Conservation (phyloP, 2,888 invertebrate genomes). For the Trilocha varians region DNA sequence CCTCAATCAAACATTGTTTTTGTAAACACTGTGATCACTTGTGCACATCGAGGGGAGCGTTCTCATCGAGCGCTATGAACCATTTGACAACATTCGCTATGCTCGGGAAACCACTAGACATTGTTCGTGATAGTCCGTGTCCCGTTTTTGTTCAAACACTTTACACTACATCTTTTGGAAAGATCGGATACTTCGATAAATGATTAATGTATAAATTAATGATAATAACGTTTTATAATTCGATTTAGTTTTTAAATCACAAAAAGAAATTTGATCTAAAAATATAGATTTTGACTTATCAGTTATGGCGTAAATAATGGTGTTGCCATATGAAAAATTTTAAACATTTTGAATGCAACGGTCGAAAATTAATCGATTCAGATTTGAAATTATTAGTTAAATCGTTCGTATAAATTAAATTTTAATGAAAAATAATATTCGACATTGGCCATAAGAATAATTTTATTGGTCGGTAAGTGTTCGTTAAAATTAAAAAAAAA, state of each 20-base stretch:
- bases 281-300: conserved; percentile 16
- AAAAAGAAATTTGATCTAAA: neutral
- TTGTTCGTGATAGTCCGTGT: conserved; percentile 19
- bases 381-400: too few relatives aligned
- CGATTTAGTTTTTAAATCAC: neutral
- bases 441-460: too few relatives aligned
- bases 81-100: conserved; percentile 60
- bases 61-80: conserved; percentile 48
- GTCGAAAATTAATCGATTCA: too few relatives aligned
- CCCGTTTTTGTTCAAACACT: neutral
- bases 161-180: neutral
- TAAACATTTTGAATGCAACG: conserved; percentile 34
- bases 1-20: conserved; percentile 40
- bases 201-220: neutral
- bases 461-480: too few relatives aligned
- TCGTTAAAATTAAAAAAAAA: too few relatives aligned
- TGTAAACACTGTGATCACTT: neutral
- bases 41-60: conserved; percentile 36
- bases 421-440: too few relatives aligned
- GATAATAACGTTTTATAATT: neutral
- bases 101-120: conserved; percentile 43
- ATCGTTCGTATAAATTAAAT: too few relatives aligned
- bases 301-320: conserved; percentile 29
- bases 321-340: conserved; percentile 28
- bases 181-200: neutral